Evolutionary conservation across 2,888 invertebrate genomes (phyloP).

Genomic region (Caenorhabditis wallacei): DNA sequence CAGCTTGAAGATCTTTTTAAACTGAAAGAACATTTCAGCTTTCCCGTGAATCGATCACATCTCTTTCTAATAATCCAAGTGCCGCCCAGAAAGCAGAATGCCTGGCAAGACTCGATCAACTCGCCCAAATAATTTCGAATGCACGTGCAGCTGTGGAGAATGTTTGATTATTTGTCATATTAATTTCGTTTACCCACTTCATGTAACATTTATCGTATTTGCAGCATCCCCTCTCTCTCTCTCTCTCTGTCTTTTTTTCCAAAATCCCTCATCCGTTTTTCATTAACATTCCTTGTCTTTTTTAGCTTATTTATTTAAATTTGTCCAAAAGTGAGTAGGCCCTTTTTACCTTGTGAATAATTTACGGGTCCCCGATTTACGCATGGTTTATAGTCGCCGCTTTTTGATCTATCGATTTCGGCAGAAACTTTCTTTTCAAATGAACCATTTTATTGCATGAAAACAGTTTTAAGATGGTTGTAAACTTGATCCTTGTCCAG

Average conservation of each 20-base stretch:
- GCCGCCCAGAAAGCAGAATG: slow-evolving; percentile 48
- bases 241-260: no score
- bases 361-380: slow-evolving; percentile 51
- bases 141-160: slow-evolving; percentile 52
- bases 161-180: slow-evolving; percentile 12
- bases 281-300: background rate
- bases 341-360: slow-evolving; percentile 55
- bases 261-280: slow-evolving; percentile 5
- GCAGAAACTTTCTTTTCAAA: slow-evolving; percentile 18
- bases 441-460: slow-evolving; percentile 14
- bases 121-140: slow-evolving; percentile 45
- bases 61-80: slow-evolving; percentile 24
- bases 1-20: background rate
- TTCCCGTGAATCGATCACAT: slow-evolving; percentile 37
- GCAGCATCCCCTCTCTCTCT: background rate
- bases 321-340: slow-evolving; percentile 25
- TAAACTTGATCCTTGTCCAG: slow-evolving; percentile 15
- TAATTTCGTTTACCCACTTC: slow-evolving; percentile 49
- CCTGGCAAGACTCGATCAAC: slow-evolving; percentile 46
- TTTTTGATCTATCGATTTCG: background rate
- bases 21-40: slow-evolving; percentile 24
- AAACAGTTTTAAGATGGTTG: slow-evolving; percentile 10
- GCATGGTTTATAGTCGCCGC: slow-evolving; percentile 28
- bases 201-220: slow-evolving; percentile 37
- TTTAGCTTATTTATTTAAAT: slow-evolving; percentile 42